Evolutionary conservation across 1,140 invertebrate genomes (phyloP).

Genomic region (Probaryconus sp.): DNA sequence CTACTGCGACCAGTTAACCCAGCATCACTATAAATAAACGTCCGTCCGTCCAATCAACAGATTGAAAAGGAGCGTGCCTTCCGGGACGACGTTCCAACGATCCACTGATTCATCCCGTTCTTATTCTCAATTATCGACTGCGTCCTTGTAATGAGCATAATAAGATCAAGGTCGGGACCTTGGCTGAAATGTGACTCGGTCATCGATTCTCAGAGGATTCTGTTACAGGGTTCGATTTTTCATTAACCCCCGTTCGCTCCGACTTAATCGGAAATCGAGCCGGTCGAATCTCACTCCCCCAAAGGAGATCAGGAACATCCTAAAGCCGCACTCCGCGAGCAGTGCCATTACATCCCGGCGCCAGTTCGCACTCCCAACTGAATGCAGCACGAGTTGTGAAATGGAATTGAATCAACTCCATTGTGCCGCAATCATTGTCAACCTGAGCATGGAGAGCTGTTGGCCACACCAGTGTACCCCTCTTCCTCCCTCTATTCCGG

Average conservation of each 20-base stretch:
- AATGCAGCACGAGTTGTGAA: too few relatives aligned
- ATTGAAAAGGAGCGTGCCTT: conserved; percentile 6
- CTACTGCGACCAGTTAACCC: conserved; percentile 3
- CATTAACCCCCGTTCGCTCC: not conserved
- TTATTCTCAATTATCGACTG: not conserved
- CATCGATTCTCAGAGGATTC: conserved; percentile 6
- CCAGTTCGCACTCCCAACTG: too few relatives aligned
- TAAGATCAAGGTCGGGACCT: conserved; percentile 53
- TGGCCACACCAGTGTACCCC: too few relatives aligned
- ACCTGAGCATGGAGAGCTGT: too few relatives aligned
- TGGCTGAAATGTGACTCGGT: not conserved
- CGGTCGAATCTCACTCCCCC: too few relatives aligned
- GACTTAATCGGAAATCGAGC: too few relatives aligned
- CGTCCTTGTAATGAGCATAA: conserved; percentile 38
- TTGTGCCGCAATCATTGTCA: too few relatives aligned
- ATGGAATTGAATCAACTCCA: too few relatives aligned
- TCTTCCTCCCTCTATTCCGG: too few relatives aligned
- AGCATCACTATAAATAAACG: conserved; percentile 25
- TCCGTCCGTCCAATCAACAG: conserved; percentile 7
- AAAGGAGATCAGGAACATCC: too few relatives aligned
- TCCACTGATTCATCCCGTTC: not conserved
- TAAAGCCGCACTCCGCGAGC: too few relatives aligned
- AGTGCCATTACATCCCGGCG: too few relatives aligned
- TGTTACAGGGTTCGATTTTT: not conserved
- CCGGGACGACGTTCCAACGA: not conserved